Conservation (phyloP, 2,113 vertebrate species). For the Aegypius monachus region DNA sequence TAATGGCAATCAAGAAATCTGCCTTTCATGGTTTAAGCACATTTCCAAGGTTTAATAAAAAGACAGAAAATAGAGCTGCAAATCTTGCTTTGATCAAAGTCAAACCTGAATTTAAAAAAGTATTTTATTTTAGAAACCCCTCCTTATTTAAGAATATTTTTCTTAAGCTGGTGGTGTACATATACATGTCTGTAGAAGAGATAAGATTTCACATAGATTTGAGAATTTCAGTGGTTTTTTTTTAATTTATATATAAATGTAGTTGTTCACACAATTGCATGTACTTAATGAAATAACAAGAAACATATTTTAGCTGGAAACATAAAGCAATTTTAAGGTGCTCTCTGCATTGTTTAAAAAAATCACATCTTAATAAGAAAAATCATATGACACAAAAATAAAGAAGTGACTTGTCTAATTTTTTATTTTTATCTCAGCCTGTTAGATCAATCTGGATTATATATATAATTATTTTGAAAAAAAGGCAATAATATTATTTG, state of each 20-base stretch:
- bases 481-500: neutral
- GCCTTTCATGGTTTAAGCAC: neutral
- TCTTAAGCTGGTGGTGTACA: neutral
- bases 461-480: neutral
- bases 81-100: neutral
- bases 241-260: neutral
- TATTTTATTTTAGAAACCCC: neutral
- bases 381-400: neutral
- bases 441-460: neutral
- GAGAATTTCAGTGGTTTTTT: neutral
- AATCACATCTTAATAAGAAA: neutral
- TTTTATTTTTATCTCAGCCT: neutral
- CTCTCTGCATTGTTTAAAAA: neutral
- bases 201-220: neutral
- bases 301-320: neutral
- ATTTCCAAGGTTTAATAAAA: neutral
- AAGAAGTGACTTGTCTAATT: neutral
- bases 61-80: neutral
- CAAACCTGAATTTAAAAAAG: neutral
- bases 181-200: neutral
- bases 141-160: neutral
- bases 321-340: neutral
- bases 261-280: neutral
- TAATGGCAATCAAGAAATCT: neutral
- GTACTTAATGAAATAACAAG: neutral